Percentiles rank a stretch among this genome's conserved stretches.
Conservation (phyloP, 2,888 invertebrate genomes). For the Cynaeus angustus region DNA sequence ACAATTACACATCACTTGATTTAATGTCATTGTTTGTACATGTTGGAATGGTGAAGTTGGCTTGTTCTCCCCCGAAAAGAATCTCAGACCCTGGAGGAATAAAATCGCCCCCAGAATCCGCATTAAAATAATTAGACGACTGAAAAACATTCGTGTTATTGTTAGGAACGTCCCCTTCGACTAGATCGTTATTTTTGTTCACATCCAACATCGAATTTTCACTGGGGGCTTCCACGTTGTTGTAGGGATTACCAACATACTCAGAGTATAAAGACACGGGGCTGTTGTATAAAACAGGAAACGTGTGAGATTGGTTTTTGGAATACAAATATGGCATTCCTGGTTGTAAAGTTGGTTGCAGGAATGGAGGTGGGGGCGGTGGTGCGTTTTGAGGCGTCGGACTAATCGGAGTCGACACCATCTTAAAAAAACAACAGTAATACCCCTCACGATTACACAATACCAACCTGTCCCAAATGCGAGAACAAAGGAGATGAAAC, state of each 20-base stretch:
- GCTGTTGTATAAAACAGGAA: conserved; percentile 68
- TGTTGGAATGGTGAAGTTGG: conserved; percentile 47
- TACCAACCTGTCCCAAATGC: conserved; percentile 72
- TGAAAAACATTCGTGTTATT: conserved; percentile 72
- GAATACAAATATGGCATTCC: conserved; percentile 63
- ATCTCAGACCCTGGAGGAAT: conserved; percentile 78
- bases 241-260: conserved; percentile 76
- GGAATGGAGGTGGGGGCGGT: conserved; percentile 53
- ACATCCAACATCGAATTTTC: conserved; percentile 46
- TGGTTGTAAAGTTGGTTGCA: conserved; percentile 62
- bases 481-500: conserved; percentile 72
- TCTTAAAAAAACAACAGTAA: conserved; percentile 70
- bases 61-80: conserved; percentile 73
- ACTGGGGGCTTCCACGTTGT: conserved; percentile 56
- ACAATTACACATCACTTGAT: conserved; percentile 46
- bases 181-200: conserved; percentile 51
- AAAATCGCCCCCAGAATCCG: conserved; percentile 70
- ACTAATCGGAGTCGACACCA: conserved; percentile 80
- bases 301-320: conserved; percentile 62
- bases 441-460: background rate
- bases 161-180: conserved; percentile 36
- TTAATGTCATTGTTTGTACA: conserved; percentile 40
- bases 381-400: conserved; percentile 56
- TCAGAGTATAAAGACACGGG: conserved; percentile 73
- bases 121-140: conserved; percentile 79